Evolutionary conservation across 1,140 invertebrate genomes (phyloP), one percentile per base, ranked within the genome.

Genomic region (Drosophila subpulchrella): DNA sequence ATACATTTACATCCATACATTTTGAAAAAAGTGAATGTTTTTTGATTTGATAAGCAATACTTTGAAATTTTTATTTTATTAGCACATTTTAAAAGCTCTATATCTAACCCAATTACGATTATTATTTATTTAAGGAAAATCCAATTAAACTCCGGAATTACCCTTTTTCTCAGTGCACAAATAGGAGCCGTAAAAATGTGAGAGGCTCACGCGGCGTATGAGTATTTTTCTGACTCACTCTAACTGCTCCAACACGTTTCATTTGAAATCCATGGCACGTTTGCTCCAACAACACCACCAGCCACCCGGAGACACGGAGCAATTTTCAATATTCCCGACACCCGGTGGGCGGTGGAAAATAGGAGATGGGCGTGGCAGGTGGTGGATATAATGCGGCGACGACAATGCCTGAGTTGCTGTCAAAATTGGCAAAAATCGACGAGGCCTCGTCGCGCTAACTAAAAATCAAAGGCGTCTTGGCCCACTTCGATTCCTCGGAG

Each of bases 211-310:
- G 58, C 73, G 81, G 81, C 81, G 83, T 89, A 90, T 89, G 77
- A 81, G 80, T 78, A 80, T 81, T 84, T 85, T 78, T 72, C 59
- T 32, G 38, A 38, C 53, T 71, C 53, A 56, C 44, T 77, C 57
- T 77, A 53, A 38, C 65, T 70, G 63, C 63, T 66, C 65, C 17
- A 41, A 73, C 80, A 84, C 81, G 84, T 89, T 89, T 89, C 84
- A 89, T 89, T 89, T 84, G 73, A 84, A 89, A 89, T 84, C 85
- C 84, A 81, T 72, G 77, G 81, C 84, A 89, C 84, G 84, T 89
- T 84, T 89, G 62, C 38, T 41, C 27, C 56, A 60, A 38, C 77
- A 80, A 51, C 67, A 60, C 32, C 41, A 39, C 36, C 75, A 62
- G 58, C 53, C 53, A 41, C 62, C 50, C 79, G 65, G 73, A 57